Percentiles rank a stretch among this genome's conserved stretches.
phyloP scores from a whole-genome alignment of 2,888 invertebrate genomes.

The Leucoptera coffeella region DNA sequence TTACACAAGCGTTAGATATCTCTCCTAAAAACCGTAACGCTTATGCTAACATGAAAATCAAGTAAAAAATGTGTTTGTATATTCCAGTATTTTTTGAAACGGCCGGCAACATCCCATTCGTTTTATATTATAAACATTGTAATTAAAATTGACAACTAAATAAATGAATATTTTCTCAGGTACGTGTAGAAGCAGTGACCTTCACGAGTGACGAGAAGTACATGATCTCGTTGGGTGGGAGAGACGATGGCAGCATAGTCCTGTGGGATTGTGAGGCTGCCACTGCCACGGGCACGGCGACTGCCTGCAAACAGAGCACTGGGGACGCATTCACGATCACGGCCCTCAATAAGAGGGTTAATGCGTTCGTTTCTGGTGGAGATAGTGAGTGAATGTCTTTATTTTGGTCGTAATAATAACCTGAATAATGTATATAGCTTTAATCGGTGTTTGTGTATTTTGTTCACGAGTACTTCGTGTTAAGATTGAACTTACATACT shows the following conservation, averaged over 20 bases:
- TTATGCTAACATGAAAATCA: too few species aligned
- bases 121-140: too few species aligned
- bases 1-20: too few species aligned
- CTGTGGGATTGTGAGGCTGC: constrained; percentile 71
- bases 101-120: too few species aligned
- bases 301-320: constrained; percentile 60
- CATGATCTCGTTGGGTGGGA: constrained; percentile 80
- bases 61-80: too few species aligned
- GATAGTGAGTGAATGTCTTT: constrained; percentile 50
- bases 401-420: background rate
- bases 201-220: constrained; percentile 78
- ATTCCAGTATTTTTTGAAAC: too few species aligned
- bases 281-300: constrained; percentile 56
- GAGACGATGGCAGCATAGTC: constrained; percentile 83
- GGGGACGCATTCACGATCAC: constrained; percentile 61
- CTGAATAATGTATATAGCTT: too few species aligned
- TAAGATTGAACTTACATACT: background rate
- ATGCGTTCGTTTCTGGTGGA: constrained; percentile 69
- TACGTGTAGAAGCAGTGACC: constrained; percentile 76
- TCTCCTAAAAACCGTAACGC: too few species aligned
- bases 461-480: background rate
- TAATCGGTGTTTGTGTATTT: too few species aligned
- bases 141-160: too few species aligned
- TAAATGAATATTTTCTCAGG: too few species aligned
- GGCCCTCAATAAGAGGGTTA: constrained; percentile 47